Conservation (phyloP, 2,888 invertebrate species). For the Papilio gigon region DNA sequence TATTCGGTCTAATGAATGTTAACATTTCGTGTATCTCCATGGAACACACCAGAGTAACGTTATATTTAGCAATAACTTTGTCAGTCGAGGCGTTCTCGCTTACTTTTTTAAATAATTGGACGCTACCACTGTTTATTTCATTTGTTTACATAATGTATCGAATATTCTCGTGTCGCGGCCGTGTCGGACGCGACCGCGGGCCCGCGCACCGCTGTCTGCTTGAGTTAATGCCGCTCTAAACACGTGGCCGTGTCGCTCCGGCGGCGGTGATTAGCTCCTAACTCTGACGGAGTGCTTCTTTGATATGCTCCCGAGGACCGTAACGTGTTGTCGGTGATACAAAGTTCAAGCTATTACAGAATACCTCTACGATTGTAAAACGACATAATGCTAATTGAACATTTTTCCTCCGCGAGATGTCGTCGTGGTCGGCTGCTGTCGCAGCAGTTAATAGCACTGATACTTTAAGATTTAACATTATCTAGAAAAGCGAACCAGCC, state of each 20-base stretch:
- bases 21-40: too few relatives aligned
- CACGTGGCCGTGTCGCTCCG: constrained; percentile 63
- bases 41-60: too few relatives aligned
- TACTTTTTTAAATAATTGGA: too few relatives aligned
- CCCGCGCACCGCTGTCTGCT: constrained; percentile 48
- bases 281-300: constrained; percentile 34
- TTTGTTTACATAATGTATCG: too few relatives aligned
- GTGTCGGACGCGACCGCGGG: constrained; percentile 46
- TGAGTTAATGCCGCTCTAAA: constrained; percentile 64
- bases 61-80: too few relatives aligned
- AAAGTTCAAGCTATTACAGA: background rate
- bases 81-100: too few relatives aligned
- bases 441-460: background rate
- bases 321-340: constrained; percentile 18
- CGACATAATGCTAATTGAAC: background rate
- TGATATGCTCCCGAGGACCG: constrained; percentile 23
- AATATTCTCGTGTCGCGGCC: background rate
- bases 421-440: too few relatives aligned
- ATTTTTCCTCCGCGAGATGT: too few relatives aligned
- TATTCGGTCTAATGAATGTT: too few relatives aligned
- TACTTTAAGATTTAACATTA: background rate
- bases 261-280: constrained; percentile 53
- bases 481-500: background rate
- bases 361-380: background rate
- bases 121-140: too few relatives aligned